phyloP scores from a whole-genome alignment of 2,797 vertebrate species.

The Tapera naevia region DNA sequence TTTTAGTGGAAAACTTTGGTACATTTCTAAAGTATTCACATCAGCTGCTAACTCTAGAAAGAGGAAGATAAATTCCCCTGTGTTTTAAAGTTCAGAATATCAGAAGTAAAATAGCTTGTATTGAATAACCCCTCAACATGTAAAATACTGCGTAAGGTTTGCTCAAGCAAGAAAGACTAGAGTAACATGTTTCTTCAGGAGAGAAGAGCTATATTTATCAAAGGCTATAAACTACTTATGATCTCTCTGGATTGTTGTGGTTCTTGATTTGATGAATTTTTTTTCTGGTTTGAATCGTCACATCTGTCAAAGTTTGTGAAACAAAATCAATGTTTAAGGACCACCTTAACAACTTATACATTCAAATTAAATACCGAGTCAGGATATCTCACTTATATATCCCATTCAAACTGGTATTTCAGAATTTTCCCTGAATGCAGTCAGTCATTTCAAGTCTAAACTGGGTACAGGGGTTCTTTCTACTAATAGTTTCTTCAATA shows the following conservation, averaged over 20 bases:
- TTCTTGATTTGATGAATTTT: not conserved
- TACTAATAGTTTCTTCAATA: not conserved
- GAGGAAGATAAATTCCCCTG: not conserved
- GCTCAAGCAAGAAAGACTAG: not conserved
- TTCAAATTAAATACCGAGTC: not conserved
- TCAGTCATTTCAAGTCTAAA: not conserved
- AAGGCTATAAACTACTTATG: conserved; percentile 8
- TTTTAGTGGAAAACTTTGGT: not conserved
- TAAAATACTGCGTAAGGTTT: conserved; percentile 14
- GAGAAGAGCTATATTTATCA: not conserved
- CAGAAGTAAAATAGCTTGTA: not conserved
- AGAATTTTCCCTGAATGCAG: not conserved
- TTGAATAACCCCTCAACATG: not conserved
- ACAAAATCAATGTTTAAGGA: not conserved
- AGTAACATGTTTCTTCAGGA: not conserved
- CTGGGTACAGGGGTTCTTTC: not conserved
- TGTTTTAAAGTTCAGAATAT: not conserved
- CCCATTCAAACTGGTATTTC: not conserved
- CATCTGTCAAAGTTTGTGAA: not conserved
- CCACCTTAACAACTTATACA: not conserved
- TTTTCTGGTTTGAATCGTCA: not conserved
- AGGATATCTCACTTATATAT: not conserved
- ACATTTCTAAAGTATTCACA: not conserved
- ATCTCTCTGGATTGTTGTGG: not conserved
- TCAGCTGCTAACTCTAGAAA: not conserved